phyloP scores from a whole-genome alignment of 2,888 invertebrate genomes.

The Heteropelma amictum region DNA sequence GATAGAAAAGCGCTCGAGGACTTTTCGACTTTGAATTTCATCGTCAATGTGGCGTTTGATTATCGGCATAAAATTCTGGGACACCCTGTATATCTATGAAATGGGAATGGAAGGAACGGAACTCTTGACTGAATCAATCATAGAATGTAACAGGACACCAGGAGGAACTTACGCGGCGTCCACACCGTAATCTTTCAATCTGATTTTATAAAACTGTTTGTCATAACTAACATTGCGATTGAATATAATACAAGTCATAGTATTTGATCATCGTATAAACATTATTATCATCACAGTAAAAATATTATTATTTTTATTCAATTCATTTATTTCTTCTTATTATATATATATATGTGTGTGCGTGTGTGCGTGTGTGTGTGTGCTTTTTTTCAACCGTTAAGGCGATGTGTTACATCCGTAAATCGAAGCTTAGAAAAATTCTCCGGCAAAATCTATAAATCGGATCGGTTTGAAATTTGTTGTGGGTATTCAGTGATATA shows the following conservation, averaged over 20 bases:
- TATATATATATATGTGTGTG: constrained; percentile 12
- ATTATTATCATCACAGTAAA: constrained; percentile 79
- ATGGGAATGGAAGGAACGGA: constrained; percentile 59
- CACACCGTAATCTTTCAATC: constrained; percentile 56
- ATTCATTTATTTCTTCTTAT: constrained; percentile 23
- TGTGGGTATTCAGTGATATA: too few species aligned
- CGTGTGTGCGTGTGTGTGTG: too few species aligned
- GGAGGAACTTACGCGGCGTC: constrained; percentile 54
- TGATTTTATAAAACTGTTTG: constrained; percentile 67
- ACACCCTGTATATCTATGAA: background rate
- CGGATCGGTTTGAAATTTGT: too few species aligned
- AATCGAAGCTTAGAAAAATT: too few species aligned
- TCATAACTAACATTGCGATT: constrained; percentile 68
- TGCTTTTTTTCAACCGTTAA: constrained; percentile 63
- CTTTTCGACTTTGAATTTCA: too few species aligned
- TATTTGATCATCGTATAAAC: constrained; percentile 76
- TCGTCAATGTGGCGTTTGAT: too few species aligned
- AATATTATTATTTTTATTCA: constrained; percentile 55
- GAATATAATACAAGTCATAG: constrained; percentile 72
- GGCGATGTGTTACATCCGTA: too few species aligned
- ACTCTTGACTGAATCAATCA: constrained; percentile 55
- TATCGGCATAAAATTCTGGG: background rate
- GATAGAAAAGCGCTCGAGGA: too few species aligned
- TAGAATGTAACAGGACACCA: constrained; percentile 47
- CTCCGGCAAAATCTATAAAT: too few species aligned